A percentile compares a stretch with the other conserved stretches of the same genome.
phyloP scores from a whole-genome alignment of 1,140 invertebrate genomes.

The Babylonia areolata region DNA sequence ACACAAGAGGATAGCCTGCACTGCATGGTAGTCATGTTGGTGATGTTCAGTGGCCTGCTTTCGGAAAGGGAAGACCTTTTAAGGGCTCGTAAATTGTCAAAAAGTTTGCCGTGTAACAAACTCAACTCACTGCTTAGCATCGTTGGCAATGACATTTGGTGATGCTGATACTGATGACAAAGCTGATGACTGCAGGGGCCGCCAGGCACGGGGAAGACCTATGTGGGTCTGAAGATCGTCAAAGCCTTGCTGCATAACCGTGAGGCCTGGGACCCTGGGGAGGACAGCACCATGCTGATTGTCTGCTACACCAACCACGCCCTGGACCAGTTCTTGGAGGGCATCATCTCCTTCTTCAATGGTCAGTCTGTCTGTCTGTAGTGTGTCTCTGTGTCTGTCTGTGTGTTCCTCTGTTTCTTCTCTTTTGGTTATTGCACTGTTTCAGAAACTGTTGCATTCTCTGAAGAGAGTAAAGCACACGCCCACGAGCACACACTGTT shows the following conservation, averaged over 20 bases:
- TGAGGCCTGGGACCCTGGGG: constrained; percentile 51
- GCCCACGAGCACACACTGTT: not conserved
- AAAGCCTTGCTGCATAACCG: constrained; percentile 70
- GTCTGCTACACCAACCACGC: constrained; percentile 93
- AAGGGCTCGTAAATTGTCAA: too few species aligned
- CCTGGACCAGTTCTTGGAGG: constrained; percentile 90
- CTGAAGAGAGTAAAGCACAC: not conserved
- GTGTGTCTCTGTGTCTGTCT: too few species aligned
- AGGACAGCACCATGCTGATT: constrained; percentile 81
- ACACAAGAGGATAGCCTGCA: too few species aligned
- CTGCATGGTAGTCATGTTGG: too few species aligned
- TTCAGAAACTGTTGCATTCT: too few species aligned
- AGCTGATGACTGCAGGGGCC: constrained; percentile 80
- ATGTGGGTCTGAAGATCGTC: constrained; percentile 73
- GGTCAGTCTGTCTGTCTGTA: not conserved
- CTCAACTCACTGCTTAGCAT: too few species aligned
- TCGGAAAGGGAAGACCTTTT: too few species aligned
- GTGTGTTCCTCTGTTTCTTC: too few species aligned
- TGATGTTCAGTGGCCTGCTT: too few species aligned
- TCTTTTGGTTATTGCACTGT: too few species aligned
- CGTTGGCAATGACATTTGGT: not conserved
- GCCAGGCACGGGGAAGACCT: constrained; percentile 73
- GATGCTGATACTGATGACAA: not conserved
- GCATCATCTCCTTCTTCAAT: constrained; percentile 75
- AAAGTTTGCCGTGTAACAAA: too few species aligned